A percentile compares a stretch with the other conserved stretches of the same genome.
Conservation (phyloP, 2,113 vertebrate species). For the Genyomyrus donnyi region DNA sequence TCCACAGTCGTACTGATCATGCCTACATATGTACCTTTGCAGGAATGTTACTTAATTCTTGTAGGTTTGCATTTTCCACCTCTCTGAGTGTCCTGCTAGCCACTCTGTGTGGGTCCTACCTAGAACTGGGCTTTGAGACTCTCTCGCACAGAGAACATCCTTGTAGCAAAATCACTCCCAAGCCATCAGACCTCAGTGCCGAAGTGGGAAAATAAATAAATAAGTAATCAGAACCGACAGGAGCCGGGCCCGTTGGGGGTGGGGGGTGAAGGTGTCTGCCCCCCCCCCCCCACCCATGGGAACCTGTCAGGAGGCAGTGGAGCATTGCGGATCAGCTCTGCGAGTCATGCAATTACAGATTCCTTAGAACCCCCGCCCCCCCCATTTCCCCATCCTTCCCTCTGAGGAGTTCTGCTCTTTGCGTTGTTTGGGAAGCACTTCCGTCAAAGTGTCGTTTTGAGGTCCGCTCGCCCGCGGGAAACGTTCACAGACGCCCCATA, state of each 20-base stretch:
- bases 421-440: background rate
- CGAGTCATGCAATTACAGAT: background rate
- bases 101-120: background rate
- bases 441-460: background rate
- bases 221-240: background rate
- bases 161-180: background rate
- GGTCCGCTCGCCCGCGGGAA: background rate
- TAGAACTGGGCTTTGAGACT: background rate
- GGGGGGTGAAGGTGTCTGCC: background rate
- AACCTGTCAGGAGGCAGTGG: background rate
- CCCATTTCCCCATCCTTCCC: background rate
- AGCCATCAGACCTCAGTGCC: background rate
- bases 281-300: background rate
- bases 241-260: background rate
- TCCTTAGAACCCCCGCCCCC: background rate
- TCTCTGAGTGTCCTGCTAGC: background rate
- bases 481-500: background rate
- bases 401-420: background rate
- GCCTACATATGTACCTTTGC: background rate
- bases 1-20: background rate
- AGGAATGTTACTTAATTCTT: background rate
- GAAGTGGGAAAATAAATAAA: background rate
- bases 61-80: background rate
- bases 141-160: background rate
- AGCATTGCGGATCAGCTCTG: background rate